Percentiles rank a stretch among this genome's conserved stretches.
These are phyloP conservation scores for Amblyraja radiata DNA, from an alignment of 2,797 vertebrate species.

Conservation along the genomic window DNA sequence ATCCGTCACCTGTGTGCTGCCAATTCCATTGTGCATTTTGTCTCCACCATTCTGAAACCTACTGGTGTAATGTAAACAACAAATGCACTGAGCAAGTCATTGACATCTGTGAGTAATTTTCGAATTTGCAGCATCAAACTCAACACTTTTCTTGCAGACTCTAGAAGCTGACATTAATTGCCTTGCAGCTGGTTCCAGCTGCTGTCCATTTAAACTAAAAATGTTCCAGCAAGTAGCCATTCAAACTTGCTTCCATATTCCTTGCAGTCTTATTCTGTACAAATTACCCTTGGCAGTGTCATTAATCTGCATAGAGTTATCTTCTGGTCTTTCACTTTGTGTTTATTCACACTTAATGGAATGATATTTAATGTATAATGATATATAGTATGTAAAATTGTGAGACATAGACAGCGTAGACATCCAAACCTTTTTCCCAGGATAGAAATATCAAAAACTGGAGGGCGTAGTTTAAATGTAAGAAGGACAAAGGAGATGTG, in stretches of 20 bases:
- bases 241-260: background rate
- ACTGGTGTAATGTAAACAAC: background rate
- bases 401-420: too few species aligned
- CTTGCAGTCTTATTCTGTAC: background rate
- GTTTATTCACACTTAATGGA: too few species aligned
- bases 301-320: too few species aligned
- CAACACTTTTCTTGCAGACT: background rate
- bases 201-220: background rate
- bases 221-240: background rate
- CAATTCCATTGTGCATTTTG: background rate
- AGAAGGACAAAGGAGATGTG: too few species aligned
- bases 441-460: too few species aligned
- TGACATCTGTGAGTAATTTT: background rate
- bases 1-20: background rate
- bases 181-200: slow-evolving; percentile 19
- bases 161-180: background rate
- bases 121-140: background rate
- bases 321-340: background rate
- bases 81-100: background rate
- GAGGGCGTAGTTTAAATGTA: too few species aligned
- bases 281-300: too few species aligned
- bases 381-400: too few species aligned
- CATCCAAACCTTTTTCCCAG: too few species aligned
- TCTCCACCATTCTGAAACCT: too few species aligned
- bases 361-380: too few species aligned